These are phyloP conservation scores for Halichoerus grypus DNA, from an alignment of 2,113 vertebrate species.

Conservation along the genomic window DNA sequence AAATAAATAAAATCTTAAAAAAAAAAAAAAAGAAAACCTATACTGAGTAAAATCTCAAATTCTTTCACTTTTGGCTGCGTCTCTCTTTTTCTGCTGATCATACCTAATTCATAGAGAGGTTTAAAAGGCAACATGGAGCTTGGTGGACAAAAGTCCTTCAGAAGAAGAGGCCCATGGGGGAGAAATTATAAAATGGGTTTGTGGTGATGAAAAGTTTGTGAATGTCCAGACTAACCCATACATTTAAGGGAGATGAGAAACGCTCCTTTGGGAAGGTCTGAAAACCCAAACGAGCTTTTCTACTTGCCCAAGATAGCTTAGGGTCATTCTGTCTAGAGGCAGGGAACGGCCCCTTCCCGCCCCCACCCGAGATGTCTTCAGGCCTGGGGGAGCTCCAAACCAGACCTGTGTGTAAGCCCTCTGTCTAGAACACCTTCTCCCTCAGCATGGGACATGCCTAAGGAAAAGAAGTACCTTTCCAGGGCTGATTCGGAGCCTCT, in stretches of 20 bases:
- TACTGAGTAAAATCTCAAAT: background rate
- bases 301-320: background rate
- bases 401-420: background rate
- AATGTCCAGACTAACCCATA: background rate
- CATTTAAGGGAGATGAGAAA: background rate
- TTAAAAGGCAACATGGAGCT: background rate
- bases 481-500: background rate
- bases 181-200: background rate
- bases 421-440: background rate
- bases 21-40: background rate
- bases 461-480: slow-evolving; percentile 23
- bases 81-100: slow-evolving; percentile 39
- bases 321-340: background rate
- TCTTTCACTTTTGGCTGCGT: slow-evolving; percentile 10
- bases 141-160: slow-evolving; percentile 9
- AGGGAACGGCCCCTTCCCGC: background rate
- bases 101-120: background rate
- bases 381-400: background rate
- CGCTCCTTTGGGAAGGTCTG: background rate
- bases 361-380: background rate
- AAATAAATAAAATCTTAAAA: no score
- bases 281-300: background rate
- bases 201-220: background rate
- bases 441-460: background rate
- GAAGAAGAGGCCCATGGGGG: background rate